These are phyloP conservation scores for Lichenostomus cassidix DNA, from an alignment of 2,113 vertebrate species.

Conservation along the genomic window DNA sequence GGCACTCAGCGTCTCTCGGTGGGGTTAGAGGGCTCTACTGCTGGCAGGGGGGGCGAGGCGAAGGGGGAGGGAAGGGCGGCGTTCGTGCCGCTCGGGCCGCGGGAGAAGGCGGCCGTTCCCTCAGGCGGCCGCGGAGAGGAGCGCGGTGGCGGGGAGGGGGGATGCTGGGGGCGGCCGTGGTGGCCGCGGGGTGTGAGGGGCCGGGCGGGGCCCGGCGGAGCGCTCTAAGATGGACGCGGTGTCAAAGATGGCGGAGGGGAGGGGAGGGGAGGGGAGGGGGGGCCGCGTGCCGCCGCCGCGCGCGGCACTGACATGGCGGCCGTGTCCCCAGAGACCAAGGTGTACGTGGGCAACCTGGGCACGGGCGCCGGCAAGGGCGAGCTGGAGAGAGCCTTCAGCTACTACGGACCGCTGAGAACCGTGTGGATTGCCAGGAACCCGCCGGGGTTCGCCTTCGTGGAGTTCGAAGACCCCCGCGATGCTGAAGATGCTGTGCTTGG, in stretches of 20 bases:
- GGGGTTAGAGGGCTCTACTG: too few species aligned
- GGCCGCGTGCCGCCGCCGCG: neutral
- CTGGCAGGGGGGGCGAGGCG: neutral
- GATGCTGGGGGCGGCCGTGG: too few species aligned
- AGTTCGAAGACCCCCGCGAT: conserved; percentile 83
- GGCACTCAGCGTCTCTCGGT: rapidly evolving
- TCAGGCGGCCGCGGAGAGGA: too few species aligned
- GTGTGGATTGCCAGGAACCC: conserved; percentile 91
- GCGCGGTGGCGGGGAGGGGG: too few species aligned
- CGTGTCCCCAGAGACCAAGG: conserved; percentile 80
- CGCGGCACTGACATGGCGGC: neutral
- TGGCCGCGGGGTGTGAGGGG: too few species aligned
- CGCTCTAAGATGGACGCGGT: neutral
- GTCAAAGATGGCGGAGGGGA: conserved; percentile 7
- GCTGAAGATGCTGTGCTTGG: conserved; percentile 82
- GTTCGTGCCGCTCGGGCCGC: rapidly evolving
- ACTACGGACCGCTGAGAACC: conserved; percentile 86
- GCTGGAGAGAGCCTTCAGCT: conserved; percentile 87
- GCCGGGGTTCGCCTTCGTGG: conserved; percentile 87
- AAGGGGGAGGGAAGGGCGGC: neutral
- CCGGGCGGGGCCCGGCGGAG: too few species aligned
- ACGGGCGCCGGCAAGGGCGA: conserved; percentile 88
- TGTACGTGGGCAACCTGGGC: conserved; percentile 89
- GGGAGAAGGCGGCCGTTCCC: too few species aligned
- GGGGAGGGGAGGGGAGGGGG: neutral